A percentile compares a stretch with the other conserved stretches of the same genome.
phyloP scores from a whole-genome alignment of 2,113 vertebrate genomes.

The Recurvirostra avosetta region DNA sequence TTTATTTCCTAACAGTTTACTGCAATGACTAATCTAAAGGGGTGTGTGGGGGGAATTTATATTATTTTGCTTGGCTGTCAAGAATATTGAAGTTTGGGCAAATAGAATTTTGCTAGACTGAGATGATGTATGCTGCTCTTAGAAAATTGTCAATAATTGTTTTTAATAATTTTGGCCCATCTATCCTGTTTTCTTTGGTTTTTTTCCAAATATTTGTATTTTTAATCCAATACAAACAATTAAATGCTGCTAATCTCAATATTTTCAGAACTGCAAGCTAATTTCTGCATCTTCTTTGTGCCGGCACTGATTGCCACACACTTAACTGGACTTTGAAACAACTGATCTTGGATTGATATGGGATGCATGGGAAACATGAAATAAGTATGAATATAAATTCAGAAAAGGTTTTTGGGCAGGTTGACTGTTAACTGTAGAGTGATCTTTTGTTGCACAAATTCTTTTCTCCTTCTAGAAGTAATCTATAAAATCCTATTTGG shows the following conservation, averaged over 20 bases:
- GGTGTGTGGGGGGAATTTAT: rapidly evolving
- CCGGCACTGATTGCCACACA: rapidly evolving
- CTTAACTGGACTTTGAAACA: not conserved
- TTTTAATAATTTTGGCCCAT: not conserved
- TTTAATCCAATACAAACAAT: not conserved
- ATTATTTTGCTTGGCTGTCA: not conserved
- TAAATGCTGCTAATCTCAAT: not conserved
- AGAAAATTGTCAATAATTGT: not conserved
- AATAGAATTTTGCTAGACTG: not conserved
- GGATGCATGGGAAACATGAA: not conserved
- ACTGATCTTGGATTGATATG: not conserved
- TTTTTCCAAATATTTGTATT: not conserved
- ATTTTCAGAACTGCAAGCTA: not conserved
- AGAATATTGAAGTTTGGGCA: not conserved
- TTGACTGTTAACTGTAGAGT: not conserved
- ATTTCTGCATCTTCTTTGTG: not conserved
- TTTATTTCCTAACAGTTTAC: not conserved
- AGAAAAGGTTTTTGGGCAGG: not conserved
- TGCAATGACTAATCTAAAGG: not conserved
- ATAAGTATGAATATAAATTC: not conserved
- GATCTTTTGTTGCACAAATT: not conserved
- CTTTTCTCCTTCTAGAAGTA: not conserved
- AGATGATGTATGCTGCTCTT: not conserved
- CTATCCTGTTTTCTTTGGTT: not conserved
- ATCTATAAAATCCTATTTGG: not conserved